Base-by-base conservation (phyloP, 2,113 vertebrate genomes). In the Cynoglossus semilaevis region DNA sequence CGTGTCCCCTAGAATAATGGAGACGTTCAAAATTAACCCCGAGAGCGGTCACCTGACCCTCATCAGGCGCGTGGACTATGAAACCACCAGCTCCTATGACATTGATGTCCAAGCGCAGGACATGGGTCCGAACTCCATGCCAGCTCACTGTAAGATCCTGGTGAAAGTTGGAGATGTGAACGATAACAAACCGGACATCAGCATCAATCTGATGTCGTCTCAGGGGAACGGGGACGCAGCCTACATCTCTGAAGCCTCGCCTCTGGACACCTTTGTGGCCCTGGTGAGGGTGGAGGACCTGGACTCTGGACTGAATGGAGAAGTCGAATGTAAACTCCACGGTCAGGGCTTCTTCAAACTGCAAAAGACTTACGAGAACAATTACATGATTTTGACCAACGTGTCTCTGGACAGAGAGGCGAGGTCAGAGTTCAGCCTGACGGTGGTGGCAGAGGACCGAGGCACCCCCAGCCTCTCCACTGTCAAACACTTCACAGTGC, bases 141-240 rank as follows among this genome's bases (percentile, higher is more conserved):
- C 97, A 0, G 95, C 94, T 19, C 95, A 97, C 64, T 99, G 96
- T 87, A 98, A 97, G 85, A 97, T 99, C 82, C 89, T 95, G 68
- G 94, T 99, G 47, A 94, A 96, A 74, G 81, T 99, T 56, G 92
- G 93, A 15, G 97, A 99, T 1, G 91, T 99, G 9, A 99, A 99
- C 38, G 97, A 99, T 84, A 99, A 99, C 75, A 96, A 94, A n/a
- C 97, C 97, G 0, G 96, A 98, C 64, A 96, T 99, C 43, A 95
- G 89, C 62, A 89, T 99, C 71, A 98, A 93, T 44, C 82, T 97
- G 51, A 95, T 96, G 95, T 92, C 94, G 84, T 87, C 93, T 9
- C 90, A 92, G 46, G 95, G 92, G 29, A 97, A 95, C 14, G 95
- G 95, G 40, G 96, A 98, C 41, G 77, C 93, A 0, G 95, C 96